Conservation (phyloP, 1,140 invertebrate genomes). For the Lamellibrachia luymesi region DNA sequence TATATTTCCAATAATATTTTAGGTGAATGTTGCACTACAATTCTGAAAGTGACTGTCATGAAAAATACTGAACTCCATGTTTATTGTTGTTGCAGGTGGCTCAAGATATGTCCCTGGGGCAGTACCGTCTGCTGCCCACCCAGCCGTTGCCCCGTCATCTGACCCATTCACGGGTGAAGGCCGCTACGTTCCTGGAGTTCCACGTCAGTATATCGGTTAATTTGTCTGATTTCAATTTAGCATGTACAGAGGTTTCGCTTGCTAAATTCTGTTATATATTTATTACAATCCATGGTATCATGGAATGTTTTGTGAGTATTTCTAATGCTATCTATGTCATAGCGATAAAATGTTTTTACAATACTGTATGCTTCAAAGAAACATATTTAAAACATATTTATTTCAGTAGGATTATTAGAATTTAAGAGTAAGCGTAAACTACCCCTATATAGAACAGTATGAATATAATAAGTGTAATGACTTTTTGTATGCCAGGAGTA, state of each 20-base stretch:
- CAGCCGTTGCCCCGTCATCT: conserved; percentile 23
- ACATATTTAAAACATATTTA: no score
- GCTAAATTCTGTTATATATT: not conserved
- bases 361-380: not conserved
- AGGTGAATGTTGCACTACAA: conserved; percentile 14
- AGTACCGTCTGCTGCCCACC: not conserved
- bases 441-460: not conserved
- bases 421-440: not conserved
- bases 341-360: not conserved
- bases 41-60: no score
- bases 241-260: not conserved
- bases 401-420: no score
- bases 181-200: conserved; percentile 61
- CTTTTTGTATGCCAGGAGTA: not conserved
- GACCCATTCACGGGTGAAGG: conserved; percentile 63
- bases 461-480: not conserved
- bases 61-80: conserved; percentile 15
- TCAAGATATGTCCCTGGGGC: conserved; percentile 58
- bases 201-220: not conserved
- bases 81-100: conserved; percentile 47
- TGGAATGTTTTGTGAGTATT: not conserved
- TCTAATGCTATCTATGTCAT: not conserved
- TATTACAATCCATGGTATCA: not conserved
- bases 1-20: no score
- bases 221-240: not conserved